Conservation (phyloP, 2,113 vertebrate genomes). For the Lepus americanus region DNA sequence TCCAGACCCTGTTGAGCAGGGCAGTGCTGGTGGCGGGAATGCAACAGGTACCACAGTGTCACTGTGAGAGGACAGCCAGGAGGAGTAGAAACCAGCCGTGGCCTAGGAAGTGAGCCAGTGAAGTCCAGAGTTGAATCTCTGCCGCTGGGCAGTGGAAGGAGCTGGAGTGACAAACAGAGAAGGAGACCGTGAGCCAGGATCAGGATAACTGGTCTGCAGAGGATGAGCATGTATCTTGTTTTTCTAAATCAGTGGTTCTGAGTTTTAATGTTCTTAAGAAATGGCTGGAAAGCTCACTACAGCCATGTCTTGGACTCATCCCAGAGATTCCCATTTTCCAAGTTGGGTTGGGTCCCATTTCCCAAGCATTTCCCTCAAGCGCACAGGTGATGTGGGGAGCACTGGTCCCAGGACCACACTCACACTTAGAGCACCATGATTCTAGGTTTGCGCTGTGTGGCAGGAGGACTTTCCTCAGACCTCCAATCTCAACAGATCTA, state of each 20-base stretch:
- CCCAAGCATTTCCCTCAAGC: neutral
- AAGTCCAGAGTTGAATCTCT: neutral
- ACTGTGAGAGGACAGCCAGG: neutral
- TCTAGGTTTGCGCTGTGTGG: neutral
- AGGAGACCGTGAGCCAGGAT: neutral
- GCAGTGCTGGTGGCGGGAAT: neutral
- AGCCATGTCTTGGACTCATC: neutral
- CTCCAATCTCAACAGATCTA: neutral
- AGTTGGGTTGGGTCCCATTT: too few species aligned
- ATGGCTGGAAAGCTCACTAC: neutral
- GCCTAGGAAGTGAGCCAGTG: neutral
- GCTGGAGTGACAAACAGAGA: neutral
- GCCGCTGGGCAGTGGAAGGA: neutral
- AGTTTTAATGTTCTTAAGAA: neutral
- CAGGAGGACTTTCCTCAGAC: neutral
- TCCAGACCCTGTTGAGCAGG: neutral
- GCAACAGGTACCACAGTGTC: neutral
- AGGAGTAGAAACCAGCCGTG: neutral
- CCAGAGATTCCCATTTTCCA: neutral
- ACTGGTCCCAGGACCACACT: neutral
- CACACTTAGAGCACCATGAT: neutral
- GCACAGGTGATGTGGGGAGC: neutral
- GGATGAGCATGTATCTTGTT: neutral
- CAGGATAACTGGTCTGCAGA: neutral
- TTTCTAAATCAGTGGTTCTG: neutral